Evolutionary conservation across 2,888 invertebrate species (phyloP).

Genomic region (Temnothorax rugatulus): DNA sequence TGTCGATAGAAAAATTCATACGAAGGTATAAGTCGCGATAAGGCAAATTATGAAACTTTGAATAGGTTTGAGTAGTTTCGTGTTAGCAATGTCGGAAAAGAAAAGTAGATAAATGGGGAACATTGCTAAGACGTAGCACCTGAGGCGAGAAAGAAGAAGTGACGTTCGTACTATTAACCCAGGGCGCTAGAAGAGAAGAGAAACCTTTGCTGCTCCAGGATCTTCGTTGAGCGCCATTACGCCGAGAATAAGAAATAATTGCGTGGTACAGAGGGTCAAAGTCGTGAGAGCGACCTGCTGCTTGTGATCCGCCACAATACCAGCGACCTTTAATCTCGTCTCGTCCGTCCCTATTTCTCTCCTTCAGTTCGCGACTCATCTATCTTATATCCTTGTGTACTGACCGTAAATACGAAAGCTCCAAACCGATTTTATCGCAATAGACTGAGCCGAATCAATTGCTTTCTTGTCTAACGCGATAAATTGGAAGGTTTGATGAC

Average conservation of each 20-base stretch:
- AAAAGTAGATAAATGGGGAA: constrained; percentile 36
- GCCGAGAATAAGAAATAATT: constrained; percentile 67
- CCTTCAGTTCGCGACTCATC: constrained; percentile 15
- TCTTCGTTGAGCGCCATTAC: constrained; percentile 55
- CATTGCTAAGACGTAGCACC: constrained; percentile 23
- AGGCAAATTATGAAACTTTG: constrained; percentile 27
- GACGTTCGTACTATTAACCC: constrained; percentile 52
- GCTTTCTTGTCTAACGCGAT: background rate
- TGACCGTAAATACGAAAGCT: constrained; percentile 58
- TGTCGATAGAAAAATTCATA: background rate
- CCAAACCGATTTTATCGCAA: constrained; percentile 40
- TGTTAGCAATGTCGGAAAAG: background rate
- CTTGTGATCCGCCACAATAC: constrained; percentile 56
- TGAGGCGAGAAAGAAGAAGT: constrained; percentile 44
- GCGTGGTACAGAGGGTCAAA: constrained; percentile 69
- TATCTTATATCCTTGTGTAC: constrained; percentile 47
- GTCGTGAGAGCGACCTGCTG: constrained; percentile 63
- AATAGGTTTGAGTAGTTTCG: constrained; percentile 29
- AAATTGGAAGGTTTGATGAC: constrained; percentile 38
- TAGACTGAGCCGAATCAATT: constrained; percentile 34
- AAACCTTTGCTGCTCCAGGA: constrained; percentile 51
- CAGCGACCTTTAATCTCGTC: constrained; percentile 51
- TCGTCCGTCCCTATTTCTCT: constrained; percentile 22
- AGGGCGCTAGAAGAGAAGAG: background rate
- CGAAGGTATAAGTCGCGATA: background rate